Percentiles rank a stretch among this genome's conserved stretches.
Conservation (phyloP, 2,113 vertebrate species). For the Cololabis saira region DNA sequence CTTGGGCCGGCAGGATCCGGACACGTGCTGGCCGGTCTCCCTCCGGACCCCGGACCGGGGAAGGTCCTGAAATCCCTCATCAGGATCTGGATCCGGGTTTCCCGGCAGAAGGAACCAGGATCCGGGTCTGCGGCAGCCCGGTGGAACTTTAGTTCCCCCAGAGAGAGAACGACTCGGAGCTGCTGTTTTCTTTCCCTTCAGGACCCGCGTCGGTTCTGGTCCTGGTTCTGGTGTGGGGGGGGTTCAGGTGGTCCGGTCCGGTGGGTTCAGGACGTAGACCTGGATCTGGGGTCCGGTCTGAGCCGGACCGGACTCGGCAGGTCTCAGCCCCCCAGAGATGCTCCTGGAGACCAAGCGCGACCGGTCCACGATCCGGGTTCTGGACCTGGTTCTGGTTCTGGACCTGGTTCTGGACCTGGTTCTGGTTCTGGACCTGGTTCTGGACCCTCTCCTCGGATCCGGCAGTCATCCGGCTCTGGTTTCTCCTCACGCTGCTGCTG, state of each 20-base stretch:
- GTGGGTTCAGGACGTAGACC: not conserved
- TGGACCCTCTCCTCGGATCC: slow-evolving; percentile 15
- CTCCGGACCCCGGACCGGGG: not conserved
- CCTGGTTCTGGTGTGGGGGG: not conserved
- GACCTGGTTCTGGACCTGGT: slow-evolving; percentile 6
- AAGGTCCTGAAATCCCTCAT: not conserved
- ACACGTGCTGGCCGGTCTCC: not conserved
- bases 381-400: not conserved
- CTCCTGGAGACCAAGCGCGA: not conserved
- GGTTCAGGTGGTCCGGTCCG: not conserved
- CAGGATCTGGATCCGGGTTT: not conserved
- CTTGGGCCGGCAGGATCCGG: not conserved
- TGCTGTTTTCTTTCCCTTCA: too few species aligned
- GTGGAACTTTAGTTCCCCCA: not conserved
- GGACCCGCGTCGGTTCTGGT: too few species aligned
- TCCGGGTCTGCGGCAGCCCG: not conserved
- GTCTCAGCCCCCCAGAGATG: slow-evolving; percentile 16
- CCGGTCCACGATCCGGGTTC: not conserved
- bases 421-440: not conserved
- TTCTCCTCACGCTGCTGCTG: slow-evolving; percentile 20
- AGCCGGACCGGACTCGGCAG: not conserved
- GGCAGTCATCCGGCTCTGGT: slow-evolving; percentile 21
- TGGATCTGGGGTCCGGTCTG: not conserved
- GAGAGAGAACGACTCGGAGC: not conserved
- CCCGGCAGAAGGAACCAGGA: not conserved